A percentile compares a stretch with the other conserved stretches of the same genome.
Evolutionary conservation across 2,797 vertebrate species (phyloP).

Genomic region (Danionella dracula): DNA sequence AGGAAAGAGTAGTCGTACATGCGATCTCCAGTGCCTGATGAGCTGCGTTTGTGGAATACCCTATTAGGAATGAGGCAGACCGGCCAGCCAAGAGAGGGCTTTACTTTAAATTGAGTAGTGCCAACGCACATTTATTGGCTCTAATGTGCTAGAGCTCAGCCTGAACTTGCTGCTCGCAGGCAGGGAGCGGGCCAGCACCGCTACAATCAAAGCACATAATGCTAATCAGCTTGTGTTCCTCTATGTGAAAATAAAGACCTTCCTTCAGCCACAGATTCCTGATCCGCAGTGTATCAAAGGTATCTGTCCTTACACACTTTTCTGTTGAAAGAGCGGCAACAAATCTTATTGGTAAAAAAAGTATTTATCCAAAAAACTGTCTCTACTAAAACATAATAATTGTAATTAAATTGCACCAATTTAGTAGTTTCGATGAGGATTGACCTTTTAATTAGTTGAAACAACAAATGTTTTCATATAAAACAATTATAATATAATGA

Average conservation of each 20-base stretch:
- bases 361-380: no score
- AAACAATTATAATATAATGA: no score
- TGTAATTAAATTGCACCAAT: no score
- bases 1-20: slow-evolving; percentile 48
- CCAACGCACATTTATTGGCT: slow-evolving; percentile 83
- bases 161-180: slow-evolving; percentile 53
- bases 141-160: slow-evolving; percentile 74
- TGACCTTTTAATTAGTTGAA: no score
- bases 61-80: slow-evolving; percentile 75
- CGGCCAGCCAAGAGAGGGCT: slow-evolving; percentile 68
- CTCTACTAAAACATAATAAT: no score
- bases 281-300: slow-evolving; percentile 64
- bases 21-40: slow-evolving; percentile 68
- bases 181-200: slow-evolving; percentile 53
- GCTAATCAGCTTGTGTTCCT: slow-evolving; percentile 48
- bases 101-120: slow-evolving; percentile 84
- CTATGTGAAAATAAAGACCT: slow-evolving; percentile 69
- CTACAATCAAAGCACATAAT: slow-evolving; percentile 69
- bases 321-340: no score
- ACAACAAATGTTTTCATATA: no score
- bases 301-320: slow-evolving; percentile 76
- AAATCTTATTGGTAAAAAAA: no score
- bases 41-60: slow-evolving; percentile 71
- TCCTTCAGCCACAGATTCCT: slow-evolving; percentile 56
- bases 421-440: no score